Evolutionary conservation across 2,888 invertebrate genomes (phyloP).

Genomic region (Plemyria rubiginata): DNA sequence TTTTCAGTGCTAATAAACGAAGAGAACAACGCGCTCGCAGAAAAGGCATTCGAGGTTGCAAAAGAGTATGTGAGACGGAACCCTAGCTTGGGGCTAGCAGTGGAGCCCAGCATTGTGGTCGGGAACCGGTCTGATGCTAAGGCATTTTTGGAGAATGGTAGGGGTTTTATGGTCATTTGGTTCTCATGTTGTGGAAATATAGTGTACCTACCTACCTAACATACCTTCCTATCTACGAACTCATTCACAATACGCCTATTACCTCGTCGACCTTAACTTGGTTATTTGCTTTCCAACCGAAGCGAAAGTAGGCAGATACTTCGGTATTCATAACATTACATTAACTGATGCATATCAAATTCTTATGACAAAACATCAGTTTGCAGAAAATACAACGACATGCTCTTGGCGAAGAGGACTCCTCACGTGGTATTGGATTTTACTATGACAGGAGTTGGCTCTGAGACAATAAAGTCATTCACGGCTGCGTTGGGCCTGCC

Average conservation of each 20-base stretch:
- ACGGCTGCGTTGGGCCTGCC: constrained; percentile 91
- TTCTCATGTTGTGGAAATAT: no score
- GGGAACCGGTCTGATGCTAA: constrained; percentile 90
- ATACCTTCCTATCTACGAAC: no score
- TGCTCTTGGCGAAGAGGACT: constrained; percentile 86
- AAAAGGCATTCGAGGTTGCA: constrained; percentile 89
- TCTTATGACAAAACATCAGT: constrained; percentile 51
- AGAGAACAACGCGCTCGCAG: constrained; percentile 89
- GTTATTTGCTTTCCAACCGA: constrained; percentile 15
- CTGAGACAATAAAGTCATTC: constrained; percentile 94
- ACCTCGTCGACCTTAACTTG: no score
- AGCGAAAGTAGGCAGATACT: constrained; percentile 12
- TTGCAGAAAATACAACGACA: constrained; percentile 89
- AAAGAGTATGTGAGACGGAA: constrained; percentile 89
- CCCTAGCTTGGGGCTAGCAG: constrained; percentile 87
- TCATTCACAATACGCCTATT: no score
- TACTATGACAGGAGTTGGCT: constrained; percentile 91
- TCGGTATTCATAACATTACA: not conserved
- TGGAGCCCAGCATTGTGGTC: constrained; percentile 86
- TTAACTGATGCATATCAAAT: constrained; percentile 15
- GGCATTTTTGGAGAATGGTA: constrained; percentile 88
- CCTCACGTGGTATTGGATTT: constrained; percentile 93
- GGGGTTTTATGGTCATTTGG: constrained; percentile 35
- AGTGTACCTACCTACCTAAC: no score
- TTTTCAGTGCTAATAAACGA: constrained; percentile 90